Evolutionary conservation across 1,140 invertebrate species (phyloP).

Genomic region (Cydia pomonella): DNA sequence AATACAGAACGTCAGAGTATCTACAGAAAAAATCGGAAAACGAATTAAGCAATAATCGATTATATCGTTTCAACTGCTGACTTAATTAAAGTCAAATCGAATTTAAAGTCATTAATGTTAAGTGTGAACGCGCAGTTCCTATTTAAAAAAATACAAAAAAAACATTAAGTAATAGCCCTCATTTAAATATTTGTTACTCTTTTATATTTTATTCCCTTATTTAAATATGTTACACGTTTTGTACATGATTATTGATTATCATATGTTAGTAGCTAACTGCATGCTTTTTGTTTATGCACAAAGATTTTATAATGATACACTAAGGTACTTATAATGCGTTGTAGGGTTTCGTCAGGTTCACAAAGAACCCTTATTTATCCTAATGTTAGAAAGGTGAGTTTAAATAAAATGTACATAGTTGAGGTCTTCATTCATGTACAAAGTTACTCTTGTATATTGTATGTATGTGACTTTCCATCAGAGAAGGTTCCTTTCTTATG

Average conservation of each 20-base stretch:
- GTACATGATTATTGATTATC: constrained; percentile 24
- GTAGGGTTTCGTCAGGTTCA: constrained; percentile 38
- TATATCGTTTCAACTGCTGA: neutral
- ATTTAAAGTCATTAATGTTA: constrained; percentile 55
- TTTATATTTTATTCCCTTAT: constrained; percentile 42
- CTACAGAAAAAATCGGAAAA: neutral
- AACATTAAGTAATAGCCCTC: constrained; percentile 39
- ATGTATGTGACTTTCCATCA: too few species aligned
- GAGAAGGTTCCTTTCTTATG: too few species aligned
- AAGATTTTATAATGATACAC: constrained; percentile 35
- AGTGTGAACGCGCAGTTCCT: constrained; percentile 63
- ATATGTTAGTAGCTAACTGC: constrained; percentile 26
- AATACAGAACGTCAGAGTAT: too few species aligned
- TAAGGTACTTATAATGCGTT: constrained; percentile 38
- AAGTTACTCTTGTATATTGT: neutral
- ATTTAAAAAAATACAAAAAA: constrained; percentile 52
- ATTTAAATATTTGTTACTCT: constrained; percentile 36
- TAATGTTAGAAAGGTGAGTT: constrained; percentile 43
- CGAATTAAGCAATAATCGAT: neutral
- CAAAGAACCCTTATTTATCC: constrained; percentile 35
- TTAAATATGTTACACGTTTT: constrained; percentile 38
- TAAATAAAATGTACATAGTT: constrained; percentile 10
- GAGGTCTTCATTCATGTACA: neutral
- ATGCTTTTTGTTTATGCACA: constrained; percentile 40
- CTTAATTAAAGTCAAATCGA: constrained; percentile 39